Conservation (phyloP, 2,113 vertebrate species). For the Tyto alba region DNA sequence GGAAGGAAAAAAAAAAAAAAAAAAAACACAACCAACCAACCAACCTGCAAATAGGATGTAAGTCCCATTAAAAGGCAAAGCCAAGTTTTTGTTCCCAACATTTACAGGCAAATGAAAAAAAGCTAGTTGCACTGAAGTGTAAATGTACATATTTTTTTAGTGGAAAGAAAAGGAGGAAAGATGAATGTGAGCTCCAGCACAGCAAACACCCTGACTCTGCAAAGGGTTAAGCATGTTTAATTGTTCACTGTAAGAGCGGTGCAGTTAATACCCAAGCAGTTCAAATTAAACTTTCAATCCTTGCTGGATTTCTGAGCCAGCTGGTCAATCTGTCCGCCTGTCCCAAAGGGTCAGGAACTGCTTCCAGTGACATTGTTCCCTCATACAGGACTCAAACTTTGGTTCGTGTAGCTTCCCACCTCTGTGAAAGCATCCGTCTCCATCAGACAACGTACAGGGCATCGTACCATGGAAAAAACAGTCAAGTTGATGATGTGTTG, state of each 20-base stretch:
- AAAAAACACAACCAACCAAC: too few species aligned
- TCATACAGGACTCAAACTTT: rapidly evolving
- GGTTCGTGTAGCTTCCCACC: not conserved
- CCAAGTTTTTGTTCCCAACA: not conserved
- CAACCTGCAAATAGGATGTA: not conserved
- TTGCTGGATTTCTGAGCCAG: not conserved
- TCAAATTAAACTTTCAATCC: not conserved
- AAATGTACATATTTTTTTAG: not conserved
- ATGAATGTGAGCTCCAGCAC: not conserved
- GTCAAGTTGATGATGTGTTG: rapidly evolving
- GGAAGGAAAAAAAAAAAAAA: too few species aligned
- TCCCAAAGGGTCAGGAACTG: not conserved
- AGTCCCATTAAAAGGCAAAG: not conserved
- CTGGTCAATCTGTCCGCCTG: not conserved
- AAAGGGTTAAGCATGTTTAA: not conserved
- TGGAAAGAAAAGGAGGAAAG: not conserved
- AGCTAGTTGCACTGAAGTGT: not conserved
- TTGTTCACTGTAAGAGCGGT: not conserved
- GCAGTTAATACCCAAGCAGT: not conserved
- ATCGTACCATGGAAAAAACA: not conserved
- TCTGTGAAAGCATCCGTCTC: not conserved
- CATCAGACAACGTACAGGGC: not conserved
- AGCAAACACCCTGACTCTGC: too few species aligned
- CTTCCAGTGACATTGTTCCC: not conserved
- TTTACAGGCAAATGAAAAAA: not conserved